Base-by-base conservation (phyloP, 2,797 vertebrate genomes). In the Chiloscyllium punctatum region DNA sequence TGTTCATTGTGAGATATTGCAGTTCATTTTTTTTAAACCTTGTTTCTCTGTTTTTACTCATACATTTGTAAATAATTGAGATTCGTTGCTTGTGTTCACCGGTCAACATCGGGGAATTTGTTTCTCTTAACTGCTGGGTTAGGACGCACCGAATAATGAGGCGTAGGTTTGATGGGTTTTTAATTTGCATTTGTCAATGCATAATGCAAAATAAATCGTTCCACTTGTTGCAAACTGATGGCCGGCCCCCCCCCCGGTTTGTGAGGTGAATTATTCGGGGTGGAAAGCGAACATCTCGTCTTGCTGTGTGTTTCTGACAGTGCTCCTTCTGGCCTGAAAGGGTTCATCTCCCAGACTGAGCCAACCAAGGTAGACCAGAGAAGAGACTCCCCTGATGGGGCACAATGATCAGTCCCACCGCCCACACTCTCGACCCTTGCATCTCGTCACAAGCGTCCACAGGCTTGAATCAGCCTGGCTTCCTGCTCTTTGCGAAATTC, bases 101-200 rank as follows among this genome's bases (percentile, higher is more conserved):
- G 69, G 33, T 92, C 66, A 69, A 69, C 37, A 42, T 33, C 23
- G n/a, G 90, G 90, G 69, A 92, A 92, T 42, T n/a, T 37, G 66
- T 92, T 62, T 69, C 42, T 69, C 69, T 92, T 68, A 92, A 69
- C 66, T 92, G 90, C 62, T 33, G 69, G 62, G 90, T 92, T 92
- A 92, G 90, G 90, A 42, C 90, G 33, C 62, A 97, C 98, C 97
- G 97, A 98, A 97, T 98, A 98, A 98, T 97, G 98, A 98, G 98
- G 97, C 98, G 98, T 98, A 98, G 98, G 98, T 98, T 98, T 98
- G 98, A 98, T 98, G 98, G 98, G 98, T 98, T 98, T 98, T 98
- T 99, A 97, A 98, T 99, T 99, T 99, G 98, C 99, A 99, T 98
- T 98, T 98, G 90, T 98, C 98, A 98, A 99, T 98, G 98, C 98